phyloP scores from a whole-genome alignment of 2,113 vertebrate genomes.

The Phasianus colchicus region DNA sequence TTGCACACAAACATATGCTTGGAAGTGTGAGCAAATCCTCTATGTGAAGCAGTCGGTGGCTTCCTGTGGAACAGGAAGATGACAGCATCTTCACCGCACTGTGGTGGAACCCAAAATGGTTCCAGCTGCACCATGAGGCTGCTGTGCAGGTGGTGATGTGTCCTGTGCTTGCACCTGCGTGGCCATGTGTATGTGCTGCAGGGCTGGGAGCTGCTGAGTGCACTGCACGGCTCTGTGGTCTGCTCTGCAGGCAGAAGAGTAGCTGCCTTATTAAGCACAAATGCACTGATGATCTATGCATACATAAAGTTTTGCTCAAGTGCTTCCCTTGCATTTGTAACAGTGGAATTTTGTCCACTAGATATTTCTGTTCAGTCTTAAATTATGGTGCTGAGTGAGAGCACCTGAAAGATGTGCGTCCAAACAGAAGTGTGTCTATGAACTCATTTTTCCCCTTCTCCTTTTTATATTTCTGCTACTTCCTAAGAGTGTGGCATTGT shows the following conservation, averaged over 20 bases:
- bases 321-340: background rate
- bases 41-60: background rate
- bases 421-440: background rate
- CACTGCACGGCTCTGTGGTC: fast-evolving
- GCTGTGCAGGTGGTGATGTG: background rate
- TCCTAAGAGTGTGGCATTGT: background rate
- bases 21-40: background rate
- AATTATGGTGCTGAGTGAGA: background rate
- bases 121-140: background rate
- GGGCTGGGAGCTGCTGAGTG: background rate
- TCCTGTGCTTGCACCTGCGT: background rate
- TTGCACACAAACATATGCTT: background rate
- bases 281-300: fast-evolving
- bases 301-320: background rate
- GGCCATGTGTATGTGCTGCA: fast-evolving
- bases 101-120: background rate
- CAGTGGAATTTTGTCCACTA: background rate
- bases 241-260: background rate
- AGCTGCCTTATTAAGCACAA: background rate
- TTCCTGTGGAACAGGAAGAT: background rate
- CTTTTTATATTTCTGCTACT: fast-evolving
- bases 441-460: background rate
- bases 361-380: background rate
- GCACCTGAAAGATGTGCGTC: background rate
- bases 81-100: background rate